Evolutionary conservation across 2,888 invertebrate genomes (phyloP), one percentile per base, ranked within the genome.

Genomic region (Drosophila tripunctata): DNA sequence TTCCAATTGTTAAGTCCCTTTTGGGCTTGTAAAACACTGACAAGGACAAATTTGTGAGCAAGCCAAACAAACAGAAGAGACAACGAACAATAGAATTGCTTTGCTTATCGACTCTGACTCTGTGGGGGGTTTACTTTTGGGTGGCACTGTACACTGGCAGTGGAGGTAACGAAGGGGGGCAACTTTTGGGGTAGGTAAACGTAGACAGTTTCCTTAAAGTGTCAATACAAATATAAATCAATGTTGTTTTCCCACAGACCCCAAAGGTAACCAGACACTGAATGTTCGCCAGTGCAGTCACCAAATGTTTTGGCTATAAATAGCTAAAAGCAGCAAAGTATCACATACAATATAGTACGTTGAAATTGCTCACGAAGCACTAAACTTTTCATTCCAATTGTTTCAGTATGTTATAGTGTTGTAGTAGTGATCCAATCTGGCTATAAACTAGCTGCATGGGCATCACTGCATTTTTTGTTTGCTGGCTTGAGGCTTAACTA

Each of bases 221-320:
- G 86, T 82, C 81, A 83, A 83, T 81, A 76, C 77, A 85, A 76
- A 79, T 82, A 83, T 83, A 82, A 82, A 82, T 82, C 81, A 82
- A 79, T 82, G 86, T 58, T 75, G 36, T 40, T 33, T 19, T 30
- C 30, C n/a, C 27, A 14, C 21, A 27, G 33, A 36, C 12, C 67
- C 66, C 68, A 54, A 83, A 73, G 81, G 78, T 83, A 70, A 58
- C 62, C 54, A 54, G 61, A 57, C 27, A 41, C 35, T n/a, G 24
- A 5, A 30, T 44, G 17, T 19, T 44, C 21, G 2, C 8, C 8
- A n/a, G n/a, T n/a, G n/a, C n/a, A n/a, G n/a, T n/a, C n/a, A n/a
- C n/a, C n/a, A n/a, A n/a, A n/a, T n/a, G n/a, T n/a, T n/a, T n/a
- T n/a, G n/a, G n/a, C n/a, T n/a, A n/a, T n/a, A n/a, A n/a, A n/a